A percentile compares a stretch with the other conserved stretches of the same genome.
These are phyloP conservation scores for Anthoptus insignis DNA, from an alignment of 2,888 invertebrate genomes.

Conservation along the genomic window DNA sequence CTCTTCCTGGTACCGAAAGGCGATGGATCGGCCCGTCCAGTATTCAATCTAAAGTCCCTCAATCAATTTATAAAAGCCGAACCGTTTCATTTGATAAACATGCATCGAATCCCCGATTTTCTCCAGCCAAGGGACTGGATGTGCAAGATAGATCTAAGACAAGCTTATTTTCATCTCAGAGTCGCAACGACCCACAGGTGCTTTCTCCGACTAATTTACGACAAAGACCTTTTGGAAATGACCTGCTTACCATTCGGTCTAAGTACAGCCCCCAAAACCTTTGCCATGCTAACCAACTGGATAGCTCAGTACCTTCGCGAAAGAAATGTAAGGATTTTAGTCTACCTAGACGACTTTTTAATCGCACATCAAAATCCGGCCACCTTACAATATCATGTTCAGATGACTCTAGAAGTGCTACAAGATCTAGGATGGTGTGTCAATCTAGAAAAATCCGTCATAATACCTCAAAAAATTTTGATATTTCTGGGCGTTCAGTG, in stretches of 20 bases:
- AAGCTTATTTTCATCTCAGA: conserved; percentile 44
- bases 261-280: conserved; percentile 41
- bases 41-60: conserved; percentile 13
- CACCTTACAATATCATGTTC: background rate
- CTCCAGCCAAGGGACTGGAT: conserved; percentile 39
- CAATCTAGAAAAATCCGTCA: background rate
- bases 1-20: conserved; percentile 24
- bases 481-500: conserved; percentile 28
- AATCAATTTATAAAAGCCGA: conserved; percentile 28
- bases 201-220: conserved; percentile 42
- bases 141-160: conserved; percentile 40
- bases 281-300: conserved; percentile 45
- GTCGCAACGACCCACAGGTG: conserved; percentile 35
- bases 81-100: conserved; percentile 38
- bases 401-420: background rate
- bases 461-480: conserved; percentile 15
- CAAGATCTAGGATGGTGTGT: background rate
- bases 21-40: conserved; percentile 18
- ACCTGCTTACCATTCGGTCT: conserved; percentile 48
- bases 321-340: conserved; percentile 38
- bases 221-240: conserved; percentile 40
- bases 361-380: conserved; percentile 37
- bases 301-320: conserved; percentile 42
- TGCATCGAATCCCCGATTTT: conserved; percentile 38
- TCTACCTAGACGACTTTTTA: conserved; percentile 49